Base-by-base conservation (phyloP, 2,113 vertebrate genomes). In the Noturus placidus region DNA sequence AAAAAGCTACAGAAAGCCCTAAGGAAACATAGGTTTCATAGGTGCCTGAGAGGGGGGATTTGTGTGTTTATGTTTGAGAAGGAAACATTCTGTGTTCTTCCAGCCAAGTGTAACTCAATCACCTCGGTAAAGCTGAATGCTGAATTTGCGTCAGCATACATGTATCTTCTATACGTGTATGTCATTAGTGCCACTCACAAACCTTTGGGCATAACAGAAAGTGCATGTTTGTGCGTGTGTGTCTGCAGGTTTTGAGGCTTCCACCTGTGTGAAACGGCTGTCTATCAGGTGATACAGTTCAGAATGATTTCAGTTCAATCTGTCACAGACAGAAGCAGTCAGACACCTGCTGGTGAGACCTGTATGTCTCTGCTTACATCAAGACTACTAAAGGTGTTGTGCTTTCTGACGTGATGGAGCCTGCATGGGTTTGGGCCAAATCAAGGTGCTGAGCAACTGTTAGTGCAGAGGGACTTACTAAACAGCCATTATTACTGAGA, bases 301-400 rank as follows among this genome's bases (percentile, higher is more conserved):
- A 59, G 50, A 80, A 20, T 84, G n/a, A 84, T 54, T 84, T 54
- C 82, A 50, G 81, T 67, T 82, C 6, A 13, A 15, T 54, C 65
- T 25, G 30, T 13, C 27, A 13, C 46, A 19, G 15, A 52, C 17
- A 54, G 50, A 38, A 38, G 46, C 65, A 14, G 65, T 54, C 63
- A 54, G 46, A 35, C 63, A 57, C 52, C 2, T 57, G 33, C 54
- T 0, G 33, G 20, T 11, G 19, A 35, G 19, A 81, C 19, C 10
- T 57, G 9, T 56, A 38, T 2, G 2, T 80, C 54, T 59, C 33
- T 35, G 56, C 56, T 11, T 38, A 35, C 56, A 59, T 38, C 33
- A 38, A 38, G 56, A 38, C 54, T 20, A 81, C 20, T 57, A 59
- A 81, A 30, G 2, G n/a, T 59, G 33, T 61, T 15, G 5, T 25